Conservation (phyloP, 2,113 vertebrate genomes). For the Pongo pygmaeus region DNA sequence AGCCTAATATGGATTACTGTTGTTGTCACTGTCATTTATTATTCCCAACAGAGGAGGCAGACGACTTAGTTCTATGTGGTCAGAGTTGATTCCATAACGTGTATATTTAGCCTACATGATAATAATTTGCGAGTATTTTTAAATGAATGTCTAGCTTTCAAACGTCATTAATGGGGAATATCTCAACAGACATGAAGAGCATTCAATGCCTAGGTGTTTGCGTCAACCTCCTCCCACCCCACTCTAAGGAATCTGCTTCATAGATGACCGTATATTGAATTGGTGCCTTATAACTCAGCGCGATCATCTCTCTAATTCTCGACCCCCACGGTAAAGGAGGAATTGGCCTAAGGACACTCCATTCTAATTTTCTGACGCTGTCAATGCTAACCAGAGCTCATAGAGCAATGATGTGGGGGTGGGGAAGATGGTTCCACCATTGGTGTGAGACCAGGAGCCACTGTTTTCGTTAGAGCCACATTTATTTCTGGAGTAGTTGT, state of each 20-base stretch:
- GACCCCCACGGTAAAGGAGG: not conserved
- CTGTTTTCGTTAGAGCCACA: slow-evolving; percentile 22
- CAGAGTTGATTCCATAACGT: not conserved
- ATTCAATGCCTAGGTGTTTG: not conserved
- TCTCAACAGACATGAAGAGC: not conserved
- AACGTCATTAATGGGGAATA: not conserved
- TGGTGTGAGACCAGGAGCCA: slow-evolving; percentile 45
- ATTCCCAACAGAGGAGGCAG: not conserved
- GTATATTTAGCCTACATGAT: not conserved
- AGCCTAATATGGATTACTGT: not conserved
- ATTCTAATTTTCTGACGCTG: slow-evolving; percentile 58
- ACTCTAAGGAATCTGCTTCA: not conserved
- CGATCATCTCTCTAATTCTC: slow-evolving; percentile 29
- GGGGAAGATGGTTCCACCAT: slow-evolving; percentile 61
- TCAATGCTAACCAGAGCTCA: slow-evolving; percentile 52
- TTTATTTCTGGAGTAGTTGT: slow-evolving; percentile 49
- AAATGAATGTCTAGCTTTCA: not conserved
- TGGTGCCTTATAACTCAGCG: not conserved
- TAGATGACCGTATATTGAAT: not conserved
- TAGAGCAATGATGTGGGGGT: slow-evolving; percentile 29
- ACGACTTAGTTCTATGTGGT: not conserved
- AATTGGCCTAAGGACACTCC: slow-evolving; percentile 57
- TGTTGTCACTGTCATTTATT: slow-evolving; percentile 35
- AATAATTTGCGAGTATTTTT: not conserved
- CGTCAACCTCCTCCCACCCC: not conserved